Conservation (phyloP, 2,113 vertebrate genomes). For the Chaetodon trifascialis region DNA sequence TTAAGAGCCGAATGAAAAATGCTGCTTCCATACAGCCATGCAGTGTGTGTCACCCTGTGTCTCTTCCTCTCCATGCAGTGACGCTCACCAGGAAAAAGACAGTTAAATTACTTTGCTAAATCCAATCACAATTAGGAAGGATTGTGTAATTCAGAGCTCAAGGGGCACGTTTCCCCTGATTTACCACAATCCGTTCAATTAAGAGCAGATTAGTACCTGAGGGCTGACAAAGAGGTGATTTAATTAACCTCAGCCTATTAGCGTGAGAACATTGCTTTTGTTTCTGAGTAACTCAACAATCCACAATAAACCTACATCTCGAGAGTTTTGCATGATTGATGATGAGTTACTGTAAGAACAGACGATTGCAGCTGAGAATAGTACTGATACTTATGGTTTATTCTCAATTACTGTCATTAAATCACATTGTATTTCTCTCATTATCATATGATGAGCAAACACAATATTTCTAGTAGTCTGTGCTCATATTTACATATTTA, state of each 20-base stretch:
- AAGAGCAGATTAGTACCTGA: slow-evolving; percentile 82
- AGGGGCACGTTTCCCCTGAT: slow-evolving; percentile 69
- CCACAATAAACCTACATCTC: slow-evolving; percentile 25
- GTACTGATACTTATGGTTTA: not conserved
- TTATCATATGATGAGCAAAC: not conserved
- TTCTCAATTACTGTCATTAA: not conserved
- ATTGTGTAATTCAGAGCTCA: slow-evolving; percentile 75
- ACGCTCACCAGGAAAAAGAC: slow-evolving; percentile 41
- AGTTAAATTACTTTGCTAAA: slow-evolving; percentile 77
- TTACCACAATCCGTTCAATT: slow-evolving; percentile 81
- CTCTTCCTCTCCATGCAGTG: slow-evolving; percentile 4
- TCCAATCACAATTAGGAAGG: slow-evolving; percentile 77
- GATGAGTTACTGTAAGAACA: slow-evolving; percentile 16
- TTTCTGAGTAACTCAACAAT: slow-evolving; percentile 58
- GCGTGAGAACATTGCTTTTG: slow-evolving; percentile 63
- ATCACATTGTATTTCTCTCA: not conserved
- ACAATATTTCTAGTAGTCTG: not conserved
- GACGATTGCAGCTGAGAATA: not conserved
- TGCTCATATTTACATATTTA: not conserved
- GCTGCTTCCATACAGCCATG: not conserved
- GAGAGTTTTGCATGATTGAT: slow-evolving; percentile 21
- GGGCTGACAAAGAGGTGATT: slow-evolving; percentile 80
- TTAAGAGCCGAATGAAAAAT: not conserved
- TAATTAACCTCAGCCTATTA: slow-evolving; percentile 79
- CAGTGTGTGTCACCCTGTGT: not conserved